These are phyloP conservation scores for Muntiacus muntjak DNA, from an alignment of 2,113 vertebrate species.

Conservation along the genomic window DNA sequence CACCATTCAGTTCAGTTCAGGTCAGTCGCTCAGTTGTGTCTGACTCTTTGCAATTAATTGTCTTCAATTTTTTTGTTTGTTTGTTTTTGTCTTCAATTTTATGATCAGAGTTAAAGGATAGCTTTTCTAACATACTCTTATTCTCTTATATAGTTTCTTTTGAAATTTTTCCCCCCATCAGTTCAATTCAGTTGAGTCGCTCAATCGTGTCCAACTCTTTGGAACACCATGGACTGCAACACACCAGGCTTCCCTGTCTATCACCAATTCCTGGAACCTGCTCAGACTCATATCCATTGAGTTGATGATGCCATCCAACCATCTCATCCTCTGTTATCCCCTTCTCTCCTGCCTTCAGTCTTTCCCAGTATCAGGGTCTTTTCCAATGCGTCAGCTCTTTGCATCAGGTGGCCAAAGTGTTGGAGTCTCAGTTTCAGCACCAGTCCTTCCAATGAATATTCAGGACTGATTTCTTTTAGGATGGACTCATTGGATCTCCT, in stretches of 20 bases:
- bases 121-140: not conserved
- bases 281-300: not conserved
- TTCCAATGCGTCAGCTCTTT: not conserved
- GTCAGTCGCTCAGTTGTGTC: no score
- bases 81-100: not conserved
- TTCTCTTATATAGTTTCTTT: not conserved
- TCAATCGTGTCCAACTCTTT: not conserved
- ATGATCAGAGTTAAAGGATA: not conserved
- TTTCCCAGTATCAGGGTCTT: not conserved
- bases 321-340: not conserved
- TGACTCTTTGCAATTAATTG: not conserved
- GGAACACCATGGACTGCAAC: not conserved
- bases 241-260: not conserved
- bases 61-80: not conserved
- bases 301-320: not conserved
- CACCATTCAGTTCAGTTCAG: not conserved
- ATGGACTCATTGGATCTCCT: not conserved
- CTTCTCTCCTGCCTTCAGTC: not conserved
- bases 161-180: not conserved
- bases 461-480: not conserved
- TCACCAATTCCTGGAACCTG: not conserved
- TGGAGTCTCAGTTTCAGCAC: not conserved
- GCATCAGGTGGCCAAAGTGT: not conserved
- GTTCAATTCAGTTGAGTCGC: not conserved
- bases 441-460: not conserved